Conservation (phyloP, 2,113 vertebrate genomes). For the Trichechus manatus region DNA sequence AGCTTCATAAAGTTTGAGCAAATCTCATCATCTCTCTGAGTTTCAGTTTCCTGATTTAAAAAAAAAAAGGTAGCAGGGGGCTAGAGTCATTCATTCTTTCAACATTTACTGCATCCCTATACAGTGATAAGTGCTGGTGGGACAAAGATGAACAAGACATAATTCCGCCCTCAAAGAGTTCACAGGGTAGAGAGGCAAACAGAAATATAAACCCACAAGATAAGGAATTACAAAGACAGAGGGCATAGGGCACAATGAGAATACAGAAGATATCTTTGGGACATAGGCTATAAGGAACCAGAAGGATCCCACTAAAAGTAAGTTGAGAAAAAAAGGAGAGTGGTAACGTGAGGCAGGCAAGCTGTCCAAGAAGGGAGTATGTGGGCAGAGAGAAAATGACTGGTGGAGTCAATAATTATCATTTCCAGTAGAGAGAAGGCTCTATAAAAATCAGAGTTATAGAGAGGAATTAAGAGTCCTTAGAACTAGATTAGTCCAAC, state of each 20-base stretch:
- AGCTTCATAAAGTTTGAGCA: neutral
- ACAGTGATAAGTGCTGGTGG: fast-evolving
- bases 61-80: neutral
- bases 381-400: neutral
- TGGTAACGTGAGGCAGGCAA: neutral
- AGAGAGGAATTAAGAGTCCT: neutral
- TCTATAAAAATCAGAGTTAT: neutral
- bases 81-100: neutral
- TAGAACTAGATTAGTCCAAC: neutral
- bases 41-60: neutral
- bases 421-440: neutral
- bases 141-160: neutral
- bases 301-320: neutral
- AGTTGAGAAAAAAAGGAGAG: neutral
- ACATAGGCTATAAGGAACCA: neutral
- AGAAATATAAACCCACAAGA: fast-evolving
- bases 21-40: neutral
- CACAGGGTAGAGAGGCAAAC: neutral
- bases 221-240: neutral
- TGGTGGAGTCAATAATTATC: fast-evolving
- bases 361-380: neutral
- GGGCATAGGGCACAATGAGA: fast-evolving
- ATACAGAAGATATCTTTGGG: neutral
- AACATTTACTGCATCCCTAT: too few relatives aligned
- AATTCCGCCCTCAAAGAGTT: neutral